A percentile compares a stretch with the other conserved stretches of the same genome.
Conservation (phyloP, 2,888 invertebrate genomes). For the Polydrusus tereticollis region DNA sequence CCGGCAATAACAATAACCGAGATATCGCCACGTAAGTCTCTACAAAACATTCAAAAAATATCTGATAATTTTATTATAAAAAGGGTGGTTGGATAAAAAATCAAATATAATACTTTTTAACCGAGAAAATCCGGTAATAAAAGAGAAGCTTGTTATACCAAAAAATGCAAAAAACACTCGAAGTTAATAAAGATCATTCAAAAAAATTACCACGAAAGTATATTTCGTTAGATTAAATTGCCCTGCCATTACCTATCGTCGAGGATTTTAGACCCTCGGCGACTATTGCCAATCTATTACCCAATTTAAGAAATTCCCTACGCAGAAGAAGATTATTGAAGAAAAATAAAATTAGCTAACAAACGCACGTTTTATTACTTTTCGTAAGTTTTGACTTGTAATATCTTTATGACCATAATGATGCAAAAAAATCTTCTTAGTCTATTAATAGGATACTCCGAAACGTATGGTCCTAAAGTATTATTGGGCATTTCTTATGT, state of each 20-base stretch:
- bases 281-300: conserved; percentile 6
- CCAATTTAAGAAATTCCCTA: conserved; percentile 17
- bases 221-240: conserved; percentile 14
- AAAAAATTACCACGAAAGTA: conserved; percentile 3
- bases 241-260: background rate
- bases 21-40: too few species aligned
- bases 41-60: too few species aligned
- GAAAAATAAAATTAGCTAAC: conserved; percentile 13
- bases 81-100: too few species aligned
- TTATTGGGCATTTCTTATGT: too few species aligned
- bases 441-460: too few species aligned
- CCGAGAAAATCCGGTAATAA: too few species aligned
- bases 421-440: background rate
- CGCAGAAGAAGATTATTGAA: background rate
- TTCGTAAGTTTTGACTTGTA: background rate
- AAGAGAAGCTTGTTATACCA: too few species aligned
- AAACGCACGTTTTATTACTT: conserved; percentile 2
- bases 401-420: background rate
- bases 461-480: too few species aligned
- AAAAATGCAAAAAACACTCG: background rate
- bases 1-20: too few species aligned
- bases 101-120: too few species aligned
- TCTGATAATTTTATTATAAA: too few species aligned
- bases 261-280: background rate
- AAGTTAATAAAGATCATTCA: background rate